A percentile compares a stretch with the other conserved stretches of the same genome.
Evolutionary conservation across 2,888 invertebrate species (phyloP).

Genomic region (Eupelmus urozonus): DNA sequence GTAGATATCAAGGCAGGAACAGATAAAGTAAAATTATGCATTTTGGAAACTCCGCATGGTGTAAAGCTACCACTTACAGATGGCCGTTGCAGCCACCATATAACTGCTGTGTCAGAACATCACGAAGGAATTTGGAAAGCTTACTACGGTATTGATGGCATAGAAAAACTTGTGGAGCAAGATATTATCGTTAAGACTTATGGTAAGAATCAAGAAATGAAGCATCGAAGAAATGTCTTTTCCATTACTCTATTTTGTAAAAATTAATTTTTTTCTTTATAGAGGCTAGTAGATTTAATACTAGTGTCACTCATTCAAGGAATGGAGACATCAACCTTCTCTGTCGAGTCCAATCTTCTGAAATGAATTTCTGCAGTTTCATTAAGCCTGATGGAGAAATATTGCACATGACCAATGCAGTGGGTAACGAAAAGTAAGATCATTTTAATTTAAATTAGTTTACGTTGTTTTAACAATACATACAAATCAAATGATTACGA

Average conservation of each 20-base stretch:
- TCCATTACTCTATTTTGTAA: not conserved
- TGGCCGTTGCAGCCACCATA: conserved; percentile 61
- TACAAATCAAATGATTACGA: not conserved
- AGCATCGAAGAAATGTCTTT: not conserved
- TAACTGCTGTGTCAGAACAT: conserved; percentile 62
- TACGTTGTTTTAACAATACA: not conserved
- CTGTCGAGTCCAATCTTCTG: conserved; percentile 58
- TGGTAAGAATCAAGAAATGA: conserved; percentile 61
- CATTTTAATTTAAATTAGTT: not conserved
- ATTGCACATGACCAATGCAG: conserved; percentile 63
- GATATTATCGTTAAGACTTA: conserved; percentile 62
- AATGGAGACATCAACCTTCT: conserved; percentile 62
- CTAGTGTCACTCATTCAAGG: conserved; percentile 51
- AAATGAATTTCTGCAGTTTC: conserved; percentile 64
- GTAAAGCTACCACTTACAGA: conserved; percentile 53
- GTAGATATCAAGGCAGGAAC: not conserved
- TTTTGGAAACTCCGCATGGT: conserved; percentile 66
- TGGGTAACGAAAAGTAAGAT: conserved; percentile 68
- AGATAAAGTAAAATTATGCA: conserved; percentile 59
- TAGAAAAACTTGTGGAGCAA: conserved; percentile 44
- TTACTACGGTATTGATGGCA: conserved; percentile 62
- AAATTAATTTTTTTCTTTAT: conserved; percentile 42
- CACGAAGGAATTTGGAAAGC: conserved; percentile 69
- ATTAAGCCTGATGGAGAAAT: conserved; percentile 65
- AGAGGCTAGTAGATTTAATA: conserved; percentile 60